Conservation (phyloP, 2,888 invertebrate species). For the Leptinotarsa peninsularis region DNA sequence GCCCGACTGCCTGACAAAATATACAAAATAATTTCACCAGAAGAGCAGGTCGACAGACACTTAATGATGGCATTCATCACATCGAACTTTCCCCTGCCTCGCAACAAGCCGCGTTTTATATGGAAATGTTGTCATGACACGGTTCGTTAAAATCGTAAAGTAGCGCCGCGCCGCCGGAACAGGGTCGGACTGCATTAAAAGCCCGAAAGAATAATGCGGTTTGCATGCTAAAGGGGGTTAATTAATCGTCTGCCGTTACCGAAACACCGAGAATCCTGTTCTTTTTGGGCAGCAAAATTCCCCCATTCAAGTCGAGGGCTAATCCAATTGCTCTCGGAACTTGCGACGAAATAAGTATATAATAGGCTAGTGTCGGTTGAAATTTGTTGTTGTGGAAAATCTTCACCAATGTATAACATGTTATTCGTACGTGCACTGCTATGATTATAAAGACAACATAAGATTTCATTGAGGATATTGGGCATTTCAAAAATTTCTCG, state of each 20-base stretch:
- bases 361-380: too few relatives aligned
- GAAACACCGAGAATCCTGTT: slow-evolving; percentile 57
- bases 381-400: too few relatives aligned
- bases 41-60: slow-evolving; percentile 53
- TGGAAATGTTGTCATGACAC: slow-evolving; percentile 61
- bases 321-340: not conserved
- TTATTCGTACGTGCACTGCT: too few relatives aligned
- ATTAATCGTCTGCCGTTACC: slow-evolving; percentile 63
- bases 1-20: not conserved
- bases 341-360: not conserved
- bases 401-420: too few relatives aligned
- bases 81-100: slow-evolving; percentile 57
- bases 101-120: slow-evolving; percentile 52
- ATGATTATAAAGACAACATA: too few relatives aligned
- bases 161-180: slow-evolving; percentile 61
- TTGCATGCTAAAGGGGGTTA: slow-evolving; percentile 64
- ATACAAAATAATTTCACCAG: slow-evolving; percentile 26
- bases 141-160: slow-evolving; percentile 66
- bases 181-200: slow-evolving; percentile 63
- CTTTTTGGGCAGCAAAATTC: slow-evolving; percentile 47
- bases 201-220: slow-evolving; percentile 64
- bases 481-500: too few relatives aligned
- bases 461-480: too few relatives aligned
- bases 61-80: slow-evolving; percentile 59
- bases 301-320: slow-evolving; percentile 37